Percentiles rank a stretch among this genome's conserved stretches.
Conservation (phyloP, 2,113 vertebrate species). For the Psilopogon haemacephalus region DNA sequence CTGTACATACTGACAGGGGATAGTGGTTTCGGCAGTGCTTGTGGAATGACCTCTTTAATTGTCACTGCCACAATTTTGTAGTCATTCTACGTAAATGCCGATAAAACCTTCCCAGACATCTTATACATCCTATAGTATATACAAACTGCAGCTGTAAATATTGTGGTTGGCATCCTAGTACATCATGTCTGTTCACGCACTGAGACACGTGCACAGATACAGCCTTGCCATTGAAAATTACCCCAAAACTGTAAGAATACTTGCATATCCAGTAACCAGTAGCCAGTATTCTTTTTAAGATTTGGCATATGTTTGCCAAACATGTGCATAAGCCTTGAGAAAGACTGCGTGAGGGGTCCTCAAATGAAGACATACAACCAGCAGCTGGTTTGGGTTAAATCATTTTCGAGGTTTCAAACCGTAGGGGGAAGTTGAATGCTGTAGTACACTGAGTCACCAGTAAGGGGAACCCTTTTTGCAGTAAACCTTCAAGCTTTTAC, state of each 20-base stretch:
- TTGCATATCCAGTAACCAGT: neutral
- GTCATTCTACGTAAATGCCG: neutral
- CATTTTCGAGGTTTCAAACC: neutral
- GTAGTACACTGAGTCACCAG: slow-evolving; percentile 57
- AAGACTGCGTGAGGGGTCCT: neutral
- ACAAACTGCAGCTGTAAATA: neutral
- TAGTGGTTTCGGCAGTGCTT: neutral
- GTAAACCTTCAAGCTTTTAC: slow-evolving; percentile 61
- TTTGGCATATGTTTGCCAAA: slow-evolving; percentile 15
- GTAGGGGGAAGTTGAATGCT: neutral
- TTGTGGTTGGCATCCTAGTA: neutral
- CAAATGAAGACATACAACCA: neutral
- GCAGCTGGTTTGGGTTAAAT: slow-evolving; percentile 39
- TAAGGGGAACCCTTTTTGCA: slow-evolving; percentile 75
- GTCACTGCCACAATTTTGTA: neutral
- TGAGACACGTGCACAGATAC: neutral
- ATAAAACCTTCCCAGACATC: neutral
- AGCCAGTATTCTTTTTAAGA: slow-evolving; percentile 5
- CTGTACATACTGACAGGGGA: neutral
- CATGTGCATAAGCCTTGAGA: neutral
- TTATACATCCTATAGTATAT: neutral
- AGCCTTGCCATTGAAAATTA: neutral
- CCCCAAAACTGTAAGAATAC: neutral
- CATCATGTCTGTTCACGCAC: neutral
- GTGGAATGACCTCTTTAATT: neutral